Percentiles rank a stretch among this genome's conserved stretches.
Conservation (phyloP, 2,113 vertebrate species). For the Macroglossus sobrinus region DNA sequence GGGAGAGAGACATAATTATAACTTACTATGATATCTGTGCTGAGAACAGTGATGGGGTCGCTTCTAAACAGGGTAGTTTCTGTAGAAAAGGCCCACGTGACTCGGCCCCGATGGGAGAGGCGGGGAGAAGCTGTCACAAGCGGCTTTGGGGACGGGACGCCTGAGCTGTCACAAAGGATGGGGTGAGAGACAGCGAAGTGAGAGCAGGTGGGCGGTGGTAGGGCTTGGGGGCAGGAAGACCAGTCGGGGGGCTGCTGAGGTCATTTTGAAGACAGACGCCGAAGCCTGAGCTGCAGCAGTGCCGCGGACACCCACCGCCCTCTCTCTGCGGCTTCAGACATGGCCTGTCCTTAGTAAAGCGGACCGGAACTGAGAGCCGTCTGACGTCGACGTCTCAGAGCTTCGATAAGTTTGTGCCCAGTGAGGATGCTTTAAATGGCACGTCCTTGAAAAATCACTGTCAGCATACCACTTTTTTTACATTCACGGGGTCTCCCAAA, state of each 20-base stretch:
- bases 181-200: not conserved
- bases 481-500: not conserved
- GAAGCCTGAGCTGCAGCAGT: not conserved
- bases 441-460: not conserved
- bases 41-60: not conserved
- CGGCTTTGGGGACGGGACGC: not conserved
- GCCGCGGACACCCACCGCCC: too few species aligned
- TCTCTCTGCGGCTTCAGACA: not conserved
- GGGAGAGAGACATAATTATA: not conserved
- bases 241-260: not conserved
- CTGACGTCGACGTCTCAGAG: not conserved
- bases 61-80: not conserved
- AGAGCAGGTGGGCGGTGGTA: not conserved
- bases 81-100: too few species aligned
- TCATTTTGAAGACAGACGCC: not conserved
- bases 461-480: too few species aligned
- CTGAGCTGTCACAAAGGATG: not conserved
- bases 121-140: not conserved
- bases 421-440: not conserved
- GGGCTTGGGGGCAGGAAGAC: too few species aligned
- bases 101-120: not conserved
- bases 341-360: not conserved
- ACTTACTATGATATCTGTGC: not conserved
- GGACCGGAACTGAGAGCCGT: not conserved
- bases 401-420: not conserved